Conservation (phyloP, 2,113 vertebrate genomes). For the Plecturocebus donacophilus region DNA sequence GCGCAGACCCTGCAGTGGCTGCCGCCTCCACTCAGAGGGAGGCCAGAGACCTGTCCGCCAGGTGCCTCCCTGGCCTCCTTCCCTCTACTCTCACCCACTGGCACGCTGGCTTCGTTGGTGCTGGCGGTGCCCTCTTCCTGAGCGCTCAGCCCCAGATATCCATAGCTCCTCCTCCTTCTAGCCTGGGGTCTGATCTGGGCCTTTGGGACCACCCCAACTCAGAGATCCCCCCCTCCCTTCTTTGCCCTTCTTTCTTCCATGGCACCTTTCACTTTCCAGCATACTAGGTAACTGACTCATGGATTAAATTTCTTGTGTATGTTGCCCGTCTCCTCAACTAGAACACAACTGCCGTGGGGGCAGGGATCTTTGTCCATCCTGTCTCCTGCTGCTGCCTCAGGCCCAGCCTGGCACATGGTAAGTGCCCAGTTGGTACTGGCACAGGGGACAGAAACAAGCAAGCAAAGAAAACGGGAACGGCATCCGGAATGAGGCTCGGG, state of each 20-base stretch:
- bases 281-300: background rate
- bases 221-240: accelerated
- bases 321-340: background rate
- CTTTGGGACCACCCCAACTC: background rate
- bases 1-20: background rate
- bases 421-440: background rate
- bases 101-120: background rate
- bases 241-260: background rate
- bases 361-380: background rate
- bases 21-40: background rate
- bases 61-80: background rate
- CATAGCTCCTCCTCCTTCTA: background rate
- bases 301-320: background rate
- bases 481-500: background rate
- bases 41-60: too few relatives aligned
- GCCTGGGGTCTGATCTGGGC: background rate
- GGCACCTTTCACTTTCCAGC: background rate
- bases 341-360: background rate
- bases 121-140: background rate
- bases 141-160: background rate
- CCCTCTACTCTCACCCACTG: background rate
- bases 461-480: background rate
- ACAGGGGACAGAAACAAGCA: background rate
- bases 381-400: background rate
- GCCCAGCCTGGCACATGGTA: background rate